These are phyloP conservation scores for Setophaga kirtlandii DNA, from an alignment of 2,113 vertebrate genomes.

Conservation along the genomic window DNA sequence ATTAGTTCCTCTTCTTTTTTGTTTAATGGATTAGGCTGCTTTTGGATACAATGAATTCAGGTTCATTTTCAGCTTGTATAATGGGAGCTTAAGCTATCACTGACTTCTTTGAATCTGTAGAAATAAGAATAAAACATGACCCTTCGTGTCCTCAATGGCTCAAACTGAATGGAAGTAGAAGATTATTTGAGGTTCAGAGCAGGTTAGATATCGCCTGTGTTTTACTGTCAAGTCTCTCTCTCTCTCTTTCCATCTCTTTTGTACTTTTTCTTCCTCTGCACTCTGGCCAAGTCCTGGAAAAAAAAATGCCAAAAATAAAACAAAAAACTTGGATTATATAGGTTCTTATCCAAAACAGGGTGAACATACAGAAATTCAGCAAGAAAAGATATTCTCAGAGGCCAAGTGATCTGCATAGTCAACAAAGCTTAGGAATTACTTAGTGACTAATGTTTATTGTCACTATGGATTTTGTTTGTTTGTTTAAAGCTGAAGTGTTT, in stretches of 20 bases:
- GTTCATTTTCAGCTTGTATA: constrained; percentile 16
- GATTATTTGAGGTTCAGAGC: constrained; percentile 13
- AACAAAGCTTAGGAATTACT: not conserved
- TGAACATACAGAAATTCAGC: not conserved
- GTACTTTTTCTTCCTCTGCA: not conserved
- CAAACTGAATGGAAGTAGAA: not conserved
- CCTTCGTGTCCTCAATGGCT: not conserved
- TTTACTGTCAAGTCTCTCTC: not conserved
- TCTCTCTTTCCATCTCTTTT: not conserved
- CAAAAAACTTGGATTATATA: not conserved
- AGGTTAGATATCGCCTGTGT: not conserved
- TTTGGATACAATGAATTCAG: not conserved
- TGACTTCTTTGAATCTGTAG: not conserved
- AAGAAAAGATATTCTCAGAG: not conserved
- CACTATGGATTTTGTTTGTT: not conserved
- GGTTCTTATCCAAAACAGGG: not conserved
- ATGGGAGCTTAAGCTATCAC: not conserved
- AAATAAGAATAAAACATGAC: constrained; percentile 6
- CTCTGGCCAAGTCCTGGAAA: not conserved
- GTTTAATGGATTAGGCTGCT: not conserved
- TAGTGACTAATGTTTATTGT: not conserved
- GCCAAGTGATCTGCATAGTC: not conserved
- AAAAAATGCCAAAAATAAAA: not conserved
- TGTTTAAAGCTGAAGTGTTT: constrained; percentile 1
- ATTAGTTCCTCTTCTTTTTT: not conserved